Percentiles rank a stretch among this genome's conserved stretches.
These are phyloP conservation scores for Hemiscyllium ocellatum DNA, from an alignment of 2,113 vertebrate genomes.

Conservation along the genomic window DNA sequence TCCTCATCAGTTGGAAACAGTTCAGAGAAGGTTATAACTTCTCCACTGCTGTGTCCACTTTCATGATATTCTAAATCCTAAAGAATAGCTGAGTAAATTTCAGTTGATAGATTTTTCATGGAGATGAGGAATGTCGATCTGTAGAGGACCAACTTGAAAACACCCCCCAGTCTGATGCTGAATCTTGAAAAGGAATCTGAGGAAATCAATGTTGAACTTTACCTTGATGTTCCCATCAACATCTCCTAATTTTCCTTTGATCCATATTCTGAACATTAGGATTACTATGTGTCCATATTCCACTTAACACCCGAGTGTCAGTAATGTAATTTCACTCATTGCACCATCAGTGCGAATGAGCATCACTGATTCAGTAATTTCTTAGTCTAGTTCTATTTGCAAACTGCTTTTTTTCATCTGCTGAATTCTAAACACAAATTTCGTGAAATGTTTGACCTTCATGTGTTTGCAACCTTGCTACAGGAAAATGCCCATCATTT, in stretches of 20 bases:
- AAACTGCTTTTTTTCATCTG: not conserved
- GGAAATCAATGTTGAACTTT: not conserved
- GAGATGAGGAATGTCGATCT: not conserved
- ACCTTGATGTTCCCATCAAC: no score
- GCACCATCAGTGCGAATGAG: not conserved
- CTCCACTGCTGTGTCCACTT: not conserved
- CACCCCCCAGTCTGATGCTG: not conserved
- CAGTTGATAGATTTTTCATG: not conserved
- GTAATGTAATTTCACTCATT: not conserved
- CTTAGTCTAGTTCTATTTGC: not conserved
- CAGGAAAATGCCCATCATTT: constrained; percentile 9
- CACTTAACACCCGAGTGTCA: not conserved
- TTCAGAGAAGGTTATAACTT: no score
- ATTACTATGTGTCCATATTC: not conserved
- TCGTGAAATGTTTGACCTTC: not conserved
- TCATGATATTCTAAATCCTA: not conserved
- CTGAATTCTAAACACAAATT: not conserved
- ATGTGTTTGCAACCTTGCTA: constrained; percentile 18
- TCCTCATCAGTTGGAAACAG: no score
- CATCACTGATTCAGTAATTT: no score
- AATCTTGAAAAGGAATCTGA: not conserved
- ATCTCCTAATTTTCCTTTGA: not conserved
- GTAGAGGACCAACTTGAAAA: not conserved
- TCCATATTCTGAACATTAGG: not conserved
- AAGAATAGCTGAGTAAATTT: not conserved